Base-by-base conservation (phyloP, 2,888 invertebrate species). In the Opisthograptis luteolata region DNA sequence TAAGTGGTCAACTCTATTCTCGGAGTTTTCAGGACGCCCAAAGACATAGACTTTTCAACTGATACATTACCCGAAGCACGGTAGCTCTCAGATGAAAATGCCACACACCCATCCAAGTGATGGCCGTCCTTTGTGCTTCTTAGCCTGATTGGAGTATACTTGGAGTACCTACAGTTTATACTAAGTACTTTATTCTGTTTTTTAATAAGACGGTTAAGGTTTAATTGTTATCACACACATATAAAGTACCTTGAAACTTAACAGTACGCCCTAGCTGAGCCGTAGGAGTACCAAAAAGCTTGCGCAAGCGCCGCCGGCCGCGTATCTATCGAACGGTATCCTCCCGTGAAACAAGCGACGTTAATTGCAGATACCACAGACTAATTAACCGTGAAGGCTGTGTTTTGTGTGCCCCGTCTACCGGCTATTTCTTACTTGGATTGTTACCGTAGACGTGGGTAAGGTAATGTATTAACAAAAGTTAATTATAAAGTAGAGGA, bases 371-470 rank as follows among this genome's bases (percentile, higher is more conserved):
- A 78, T 80, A 74, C 74, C 76, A 72, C 69, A 60, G 67, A 74
- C 78, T 79, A 84, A 85, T 84, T 79, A 81, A 72, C 68, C 79
- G 63, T 75, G 85, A 86, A 86, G 85, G 86, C 58, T 75, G 60
- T 55, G 55, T 51, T 56, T 50, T 53, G 45, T 55, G 17, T 54
- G 12, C 50, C 39, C 37, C 43, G 32, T 46, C 42, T 43, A 27
- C 20, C 32, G 25, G 37, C 20, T 19, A 32, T 14, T 36, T 25
- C 22, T 15, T 1, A 25, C 20, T 41, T 41, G 28, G 40, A 48
- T 34, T 43, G 42, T 36, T 47, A 34, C 43, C 17, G 41, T 36
- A 47, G 42, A 45, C 41, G 54, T 35, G 22, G 15, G 25, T 50
- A 36, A 25, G 15, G 25, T 50, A 36, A 43, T 44, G 31, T 36